phyloP scores from a whole-genome alignment of 2,888 invertebrate species.

The Xanthorhoe designata region DNA sequence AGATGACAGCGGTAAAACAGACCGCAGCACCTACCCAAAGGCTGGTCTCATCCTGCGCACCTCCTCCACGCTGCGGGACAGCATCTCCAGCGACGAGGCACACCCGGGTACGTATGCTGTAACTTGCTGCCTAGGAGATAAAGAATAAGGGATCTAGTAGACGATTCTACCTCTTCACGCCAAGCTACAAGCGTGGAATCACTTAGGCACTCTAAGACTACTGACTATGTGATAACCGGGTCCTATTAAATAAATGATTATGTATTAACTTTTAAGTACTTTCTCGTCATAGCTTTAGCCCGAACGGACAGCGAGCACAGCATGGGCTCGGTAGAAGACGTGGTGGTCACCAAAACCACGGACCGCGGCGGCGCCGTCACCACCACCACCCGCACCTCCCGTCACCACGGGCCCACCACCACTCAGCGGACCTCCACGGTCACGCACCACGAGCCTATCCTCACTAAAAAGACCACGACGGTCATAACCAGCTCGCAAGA shows the following conservation, averaged over 20 bases:
- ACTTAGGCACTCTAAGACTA: no score
- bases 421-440: slow-evolving; percentile 38
- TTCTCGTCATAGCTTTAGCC: slow-evolving; percentile 59
- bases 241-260: neutral
- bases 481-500: slow-evolving; percentile 32
- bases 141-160: neutral
- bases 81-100: slow-evolving; percentile 74
- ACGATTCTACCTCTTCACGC: no score
- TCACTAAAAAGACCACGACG: slow-evolving; percentile 39
- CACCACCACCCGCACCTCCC: slow-evolving; percentile 55
- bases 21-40: slow-evolving; percentile 88
- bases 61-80: slow-evolving; percentile 83
- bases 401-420: slow-evolving; percentile 43
- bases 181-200: no score
- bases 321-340: slow-evolving; percentile 69
- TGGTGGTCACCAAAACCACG: slow-evolving; percentile 58
- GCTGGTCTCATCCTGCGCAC: slow-evolving; percentile 90
- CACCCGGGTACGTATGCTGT: slow-evolving; percentile 66
- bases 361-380: slow-evolving; percentile 59
- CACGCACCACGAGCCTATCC: slow-evolving; percentile 44
- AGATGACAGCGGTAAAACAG: slow-evolving; percentile 85
- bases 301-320: slow-evolving; percentile 78
- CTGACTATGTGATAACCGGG: no score
- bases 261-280: no score
- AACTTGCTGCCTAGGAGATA: neutral